phyloP scores from a whole-genome alignment of 2,113 vertebrate species.

The Brachypodius melanocephalos region DNA sequence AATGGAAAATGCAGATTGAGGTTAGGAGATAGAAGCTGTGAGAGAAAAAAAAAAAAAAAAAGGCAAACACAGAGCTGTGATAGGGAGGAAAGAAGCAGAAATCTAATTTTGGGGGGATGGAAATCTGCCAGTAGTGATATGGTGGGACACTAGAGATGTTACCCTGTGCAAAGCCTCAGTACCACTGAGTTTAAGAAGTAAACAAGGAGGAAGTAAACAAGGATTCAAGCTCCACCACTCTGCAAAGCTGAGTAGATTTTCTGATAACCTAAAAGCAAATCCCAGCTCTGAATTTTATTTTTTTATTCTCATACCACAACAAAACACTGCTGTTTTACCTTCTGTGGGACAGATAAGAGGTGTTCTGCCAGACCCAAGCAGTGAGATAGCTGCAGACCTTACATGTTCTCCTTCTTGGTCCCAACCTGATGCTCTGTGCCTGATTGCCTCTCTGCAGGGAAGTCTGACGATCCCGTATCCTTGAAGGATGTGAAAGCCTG shows the following conservation, averaged over 20 bases:
- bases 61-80: background rate
- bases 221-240: background rate
- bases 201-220: background rate
- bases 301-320: background rate
- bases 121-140: background rate
- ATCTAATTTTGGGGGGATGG: background rate
- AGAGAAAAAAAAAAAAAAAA: background rate
- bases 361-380: background rate
- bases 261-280: background rate
- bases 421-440: background rate
- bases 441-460: constrained; percentile 55
- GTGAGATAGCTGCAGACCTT: background rate
- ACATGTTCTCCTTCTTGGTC: background rate
- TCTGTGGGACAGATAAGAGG: background rate
- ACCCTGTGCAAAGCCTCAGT: background rate
- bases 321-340: constrained; percentile 4
- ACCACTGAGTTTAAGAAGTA: background rate
- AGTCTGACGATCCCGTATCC: constrained; percentile 8
- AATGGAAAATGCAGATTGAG: background rate
- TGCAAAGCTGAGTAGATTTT: background rate
- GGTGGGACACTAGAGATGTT: background rate
- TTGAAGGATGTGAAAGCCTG: constrained; percentile 14
- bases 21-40: background rate
- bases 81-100: background rate
- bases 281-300: background rate